Base-by-base conservation (phyloP, 2,888 invertebrate genomes). In the Cephus sareptanus region DNA sequence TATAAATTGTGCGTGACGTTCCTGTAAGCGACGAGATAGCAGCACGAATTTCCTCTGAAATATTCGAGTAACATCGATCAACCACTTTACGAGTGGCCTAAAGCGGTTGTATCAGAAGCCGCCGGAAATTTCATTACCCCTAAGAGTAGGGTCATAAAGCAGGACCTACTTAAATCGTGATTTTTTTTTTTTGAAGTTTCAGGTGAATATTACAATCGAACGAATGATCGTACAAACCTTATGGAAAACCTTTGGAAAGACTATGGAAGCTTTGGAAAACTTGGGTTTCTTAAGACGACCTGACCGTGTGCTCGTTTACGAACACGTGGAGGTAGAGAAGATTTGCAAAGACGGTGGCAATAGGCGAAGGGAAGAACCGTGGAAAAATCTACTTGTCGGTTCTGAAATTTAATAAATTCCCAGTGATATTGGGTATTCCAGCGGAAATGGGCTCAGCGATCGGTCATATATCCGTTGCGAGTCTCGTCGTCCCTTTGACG, bases 261-360 rank as follows among this genome's bases (percentile, higher is more conserved):
- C 12, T 81, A 73, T 34, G 80, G 80, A 23, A 35, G 70, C 33
- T 73, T 81, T 33, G 77, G 56, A 15, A 73, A 74, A 34, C 34
- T 81, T 30, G 34, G 69, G 73, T 12, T 23, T 79, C 4, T 75
- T 75, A 4, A 77, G 77, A n/a, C 40, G 40, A 6, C 33, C 35
- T 23, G 79, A 78, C 33, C 30, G 33, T 34, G 74, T 81, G 68
- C 79, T 81, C 34, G 15, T 77, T 73, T 82, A 35, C 74, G 79
- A 77, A 15, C 77, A 79, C 3, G 75, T 76, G 12, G 77, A 79
- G 9, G 71, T 75, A 11, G 81, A 80, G 68, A 79, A 75, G 74
- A 75, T 79, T 33, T 30, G 77, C 30, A 34, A 69, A 69, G 30
- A 31, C 13, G n/a, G 68, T n/a, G 15, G 15, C n/a, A 77, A 34